A percentile compares a stretch with the other conserved stretches of the same genome.
Conservation (phyloP, 1,140 invertebrate genomes). For the Druon quercuslanigerum region DNA sequence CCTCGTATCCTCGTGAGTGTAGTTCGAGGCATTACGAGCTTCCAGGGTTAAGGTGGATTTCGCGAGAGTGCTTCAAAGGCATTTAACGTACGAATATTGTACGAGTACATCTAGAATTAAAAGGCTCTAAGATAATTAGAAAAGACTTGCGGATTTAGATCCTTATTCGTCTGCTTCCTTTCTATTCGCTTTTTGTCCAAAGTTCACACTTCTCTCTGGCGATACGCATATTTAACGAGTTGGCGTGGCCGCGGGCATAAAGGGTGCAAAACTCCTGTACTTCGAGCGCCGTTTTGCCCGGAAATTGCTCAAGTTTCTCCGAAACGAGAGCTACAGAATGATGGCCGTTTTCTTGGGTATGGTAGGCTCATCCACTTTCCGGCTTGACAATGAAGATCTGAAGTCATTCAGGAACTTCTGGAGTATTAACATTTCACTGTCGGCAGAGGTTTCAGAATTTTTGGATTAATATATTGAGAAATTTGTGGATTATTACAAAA, state of each 20-base stretch:
- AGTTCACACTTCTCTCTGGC: conserved; percentile 51
- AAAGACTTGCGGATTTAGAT: conserved; percentile 63
- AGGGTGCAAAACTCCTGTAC: conserved; percentile 45
- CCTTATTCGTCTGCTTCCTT: conserved; percentile 6
- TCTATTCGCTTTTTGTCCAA: conserved; percentile 49
- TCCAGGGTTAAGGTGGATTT: conserved; percentile 59
- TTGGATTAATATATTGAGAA: no score
- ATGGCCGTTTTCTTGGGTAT: conserved; percentile 29
- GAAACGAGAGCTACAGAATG: conserved; percentile 30
- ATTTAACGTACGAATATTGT: conserved; percentile 60
- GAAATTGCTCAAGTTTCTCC: conserved; percentile 66
- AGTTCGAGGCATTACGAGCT: conserved; percentile 66
- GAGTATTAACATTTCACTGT: no score
- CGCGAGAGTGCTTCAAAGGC: conserved; percentile 66
- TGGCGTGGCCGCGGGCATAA: conserved; percentile 59
- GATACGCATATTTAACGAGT: conserved; percentile 70
- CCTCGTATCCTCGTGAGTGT: conserved; percentile 69
- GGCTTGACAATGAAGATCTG: conserved; percentile 52
- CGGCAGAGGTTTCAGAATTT: no score
- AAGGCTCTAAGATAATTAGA: conserved; percentile 70
- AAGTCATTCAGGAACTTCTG: conserved; percentile 17
- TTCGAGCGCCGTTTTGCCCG: conserved; percentile 43
- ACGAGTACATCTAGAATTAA: conserved; percentile 59
- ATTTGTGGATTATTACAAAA: no score
- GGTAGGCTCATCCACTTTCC: conserved; percentile 33